A percentile compares a stretch with the other conserved stretches of the same genome.
Conservation (phyloP, 2,113 vertebrate genomes). For the Abramis brama region DNA sequence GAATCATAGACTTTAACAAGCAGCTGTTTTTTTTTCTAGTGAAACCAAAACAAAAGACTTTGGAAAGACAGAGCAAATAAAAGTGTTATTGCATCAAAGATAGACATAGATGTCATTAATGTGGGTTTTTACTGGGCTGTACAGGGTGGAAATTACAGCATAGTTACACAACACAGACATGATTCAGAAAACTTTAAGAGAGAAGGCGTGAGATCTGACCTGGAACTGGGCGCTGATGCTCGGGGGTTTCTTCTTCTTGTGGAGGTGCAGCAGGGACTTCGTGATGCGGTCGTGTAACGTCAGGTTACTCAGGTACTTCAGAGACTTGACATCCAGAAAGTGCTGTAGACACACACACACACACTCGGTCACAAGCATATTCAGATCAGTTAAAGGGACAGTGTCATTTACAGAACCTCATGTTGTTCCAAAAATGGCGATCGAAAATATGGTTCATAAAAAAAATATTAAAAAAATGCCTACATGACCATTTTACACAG, state of each 20-base stretch:
- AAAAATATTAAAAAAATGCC: neutral
- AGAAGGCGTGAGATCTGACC: constrained; percentile 71
- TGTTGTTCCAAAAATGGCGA: neutral
- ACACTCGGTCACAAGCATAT: neutral
- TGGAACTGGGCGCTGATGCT: constrained; percentile 99
- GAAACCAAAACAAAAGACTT: neutral
- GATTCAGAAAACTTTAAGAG: neutral
- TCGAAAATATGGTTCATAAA: neutral
- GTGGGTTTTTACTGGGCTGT: constrained; percentile 27
- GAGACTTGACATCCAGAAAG: constrained; percentile 92
- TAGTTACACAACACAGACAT: neutral
- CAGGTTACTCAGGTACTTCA: constrained; percentile 93
- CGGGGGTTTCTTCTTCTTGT: constrained; percentile 99
- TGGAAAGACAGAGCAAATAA: neutral
- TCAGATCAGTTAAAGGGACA: neutral
- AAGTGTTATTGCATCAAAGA: neutral
- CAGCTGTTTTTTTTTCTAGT: neutral
- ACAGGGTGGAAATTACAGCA: constrained; percentile 23
- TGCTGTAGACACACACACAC: constrained; percentile 74
- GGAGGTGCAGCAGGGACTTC: constrained; percentile 95
- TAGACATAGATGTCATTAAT: constrained; percentile 63
- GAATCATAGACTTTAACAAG: neutral
- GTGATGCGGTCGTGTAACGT: constrained; percentile 96
- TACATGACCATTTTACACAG: neutral
- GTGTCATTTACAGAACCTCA: neutral